Conservation (phyloP, 2,113 vertebrate genomes). For the Mirounga angustirostris region DNA sequence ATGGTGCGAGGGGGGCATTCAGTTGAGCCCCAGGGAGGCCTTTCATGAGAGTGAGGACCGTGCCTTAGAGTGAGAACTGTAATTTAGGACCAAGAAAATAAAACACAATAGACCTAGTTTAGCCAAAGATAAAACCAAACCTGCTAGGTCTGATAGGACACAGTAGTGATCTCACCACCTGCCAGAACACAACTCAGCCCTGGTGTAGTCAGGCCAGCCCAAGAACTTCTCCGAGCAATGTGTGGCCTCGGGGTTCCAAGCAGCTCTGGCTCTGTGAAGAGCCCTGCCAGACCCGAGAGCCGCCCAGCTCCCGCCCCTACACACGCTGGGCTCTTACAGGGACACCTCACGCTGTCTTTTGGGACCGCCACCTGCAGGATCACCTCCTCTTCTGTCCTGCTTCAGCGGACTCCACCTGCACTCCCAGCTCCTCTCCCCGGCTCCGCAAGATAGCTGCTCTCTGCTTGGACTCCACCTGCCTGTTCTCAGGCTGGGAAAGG, state of each 20-base stretch:
- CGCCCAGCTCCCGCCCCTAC: neutral
- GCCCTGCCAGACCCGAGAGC: no score
- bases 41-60: neutral
- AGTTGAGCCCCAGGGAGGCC: neutral
- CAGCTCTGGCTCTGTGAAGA: neutral
- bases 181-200: neutral
- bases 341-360: rapidly evolving
- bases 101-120: neutral
- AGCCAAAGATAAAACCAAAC: neutral
- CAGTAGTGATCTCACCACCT: neutral
- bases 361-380: no score
- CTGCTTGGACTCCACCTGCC: neutral
- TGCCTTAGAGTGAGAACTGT: neutral
- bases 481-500: neutral
- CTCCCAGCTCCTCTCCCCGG: neutral
- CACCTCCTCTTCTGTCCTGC: neutral
- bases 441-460: neutral
- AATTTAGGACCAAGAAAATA: neutral
- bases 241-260: neutral
- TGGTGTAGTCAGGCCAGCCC: neutral
- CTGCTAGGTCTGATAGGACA: neutral
- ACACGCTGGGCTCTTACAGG: neutral
- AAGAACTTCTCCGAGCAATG: neutral
- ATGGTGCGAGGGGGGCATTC: neutral
- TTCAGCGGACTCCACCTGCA: no score